phyloP scores from a whole-genome alignment of 2,113 vertebrate species.

The Eclectus roratus region DNA sequence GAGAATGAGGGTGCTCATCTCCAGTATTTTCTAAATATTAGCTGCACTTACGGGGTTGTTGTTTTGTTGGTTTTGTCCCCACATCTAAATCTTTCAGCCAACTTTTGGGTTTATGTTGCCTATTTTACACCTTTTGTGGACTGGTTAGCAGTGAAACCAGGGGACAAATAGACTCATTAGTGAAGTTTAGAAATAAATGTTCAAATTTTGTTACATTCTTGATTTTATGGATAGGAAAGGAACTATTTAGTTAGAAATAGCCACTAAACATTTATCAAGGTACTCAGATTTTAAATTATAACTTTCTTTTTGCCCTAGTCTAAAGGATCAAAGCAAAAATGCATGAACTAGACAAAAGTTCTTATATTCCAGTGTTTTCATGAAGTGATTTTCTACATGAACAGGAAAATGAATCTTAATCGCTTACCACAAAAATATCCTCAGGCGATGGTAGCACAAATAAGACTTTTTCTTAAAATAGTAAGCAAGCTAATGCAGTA shows the following conservation, averaged over 20 bases:
- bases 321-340: slow-evolving; percentile 37
- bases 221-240: neutral
- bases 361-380: slow-evolving; percentile 22
- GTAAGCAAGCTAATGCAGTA: slow-evolving; percentile 2
- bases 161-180: neutral
- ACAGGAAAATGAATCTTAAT: slow-evolving; percentile 38
- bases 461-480: slow-evolving; percentile 56
- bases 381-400: slow-evolving; percentile 30
- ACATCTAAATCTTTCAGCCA: neutral
- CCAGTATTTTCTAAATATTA: neutral
- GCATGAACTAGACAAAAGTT: neutral
- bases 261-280: neutral
- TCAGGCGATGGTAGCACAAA: neutral
- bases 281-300: neutral
- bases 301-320: neutral
- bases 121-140: neutral
- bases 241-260: neutral
- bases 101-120: neutral
- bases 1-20: fast-evolving
- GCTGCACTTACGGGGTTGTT: neutral
- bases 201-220: neutral
- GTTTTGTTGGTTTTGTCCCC: neutral
- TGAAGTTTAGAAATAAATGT: neutral
- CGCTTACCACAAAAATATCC: slow-evolving; percentile 51
- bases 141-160: neutral